Evolutionary conservation across 2,888 invertebrate species (phyloP).

Genomic region (Sepiola atlantica): DNA sequence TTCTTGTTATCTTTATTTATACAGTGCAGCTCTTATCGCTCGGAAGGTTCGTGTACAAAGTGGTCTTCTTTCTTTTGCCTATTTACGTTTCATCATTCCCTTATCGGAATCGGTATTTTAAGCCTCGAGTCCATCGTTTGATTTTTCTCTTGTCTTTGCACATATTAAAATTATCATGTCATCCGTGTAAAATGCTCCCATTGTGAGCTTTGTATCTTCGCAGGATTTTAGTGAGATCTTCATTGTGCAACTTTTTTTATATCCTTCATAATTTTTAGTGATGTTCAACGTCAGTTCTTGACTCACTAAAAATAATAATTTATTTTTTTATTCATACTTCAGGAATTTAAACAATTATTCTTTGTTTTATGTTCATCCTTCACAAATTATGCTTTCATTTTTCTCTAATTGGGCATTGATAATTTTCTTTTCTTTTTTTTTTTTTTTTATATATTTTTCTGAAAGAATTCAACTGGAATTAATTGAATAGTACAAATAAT

Average conservation of each 20-base stretch:
- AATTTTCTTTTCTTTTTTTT: background rate
- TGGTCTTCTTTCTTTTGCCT: background rate
- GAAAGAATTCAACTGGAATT: background rate
- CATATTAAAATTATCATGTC: background rate
- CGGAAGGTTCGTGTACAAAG: background rate
- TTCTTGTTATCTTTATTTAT: background rate
- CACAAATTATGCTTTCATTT: background rate
- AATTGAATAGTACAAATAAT: background rate
- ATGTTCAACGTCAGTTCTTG: background rate
- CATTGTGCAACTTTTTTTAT: background rate
- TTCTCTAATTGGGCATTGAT: background rate
- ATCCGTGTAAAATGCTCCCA: background rate
- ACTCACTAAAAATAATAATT: conserved; percentile 14
- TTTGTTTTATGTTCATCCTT: background rate
- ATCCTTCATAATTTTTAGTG: background rate
- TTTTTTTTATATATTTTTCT: background rate
- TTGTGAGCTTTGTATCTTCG: background rate
- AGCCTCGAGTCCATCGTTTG: background rate
- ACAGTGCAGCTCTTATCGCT: background rate
- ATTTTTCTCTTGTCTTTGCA: background rate
- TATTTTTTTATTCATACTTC: background rate
- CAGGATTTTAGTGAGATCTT: background rate
- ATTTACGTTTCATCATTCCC: background rate
- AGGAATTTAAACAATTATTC: background rate
- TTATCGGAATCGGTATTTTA: background rate